Percentiles rank a stretch among this genome's conserved stretches.
Evolutionary conservation across 2,113 vertebrate species (phyloP).

Genomic region (Caracal caracal): DNA sequence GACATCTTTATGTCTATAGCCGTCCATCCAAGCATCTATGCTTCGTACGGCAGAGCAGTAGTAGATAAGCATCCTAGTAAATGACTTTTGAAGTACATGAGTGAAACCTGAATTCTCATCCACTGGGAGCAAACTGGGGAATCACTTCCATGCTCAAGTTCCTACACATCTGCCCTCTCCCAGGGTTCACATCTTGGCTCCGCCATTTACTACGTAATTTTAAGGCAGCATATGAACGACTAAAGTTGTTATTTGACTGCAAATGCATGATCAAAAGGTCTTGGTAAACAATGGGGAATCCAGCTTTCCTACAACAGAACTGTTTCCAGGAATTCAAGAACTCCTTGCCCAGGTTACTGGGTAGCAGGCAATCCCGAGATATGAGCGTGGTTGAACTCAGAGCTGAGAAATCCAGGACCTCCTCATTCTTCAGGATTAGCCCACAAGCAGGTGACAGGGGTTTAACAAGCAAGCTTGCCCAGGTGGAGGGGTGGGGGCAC

Average conservation of each 20-base stretch:
- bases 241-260: not conserved
- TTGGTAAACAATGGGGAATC: not conserved
- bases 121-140: not conserved
- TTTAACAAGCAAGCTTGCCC: not conserved
- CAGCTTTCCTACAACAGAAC: not conserved
- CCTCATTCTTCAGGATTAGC: not conserved
- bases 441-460: not conserved
- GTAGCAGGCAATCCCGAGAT: not conserved
- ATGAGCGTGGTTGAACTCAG: not conserved
- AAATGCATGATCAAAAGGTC: slow-evolving; percentile 22
- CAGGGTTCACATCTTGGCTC: not conserved
- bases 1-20: not conserved
- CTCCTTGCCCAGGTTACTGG: not conserved
- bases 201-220: not conserved
- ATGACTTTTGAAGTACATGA: not conserved
- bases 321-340: slow-evolving; percentile 17
- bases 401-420: not conserved
- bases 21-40: not conserved
- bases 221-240: not conserved
- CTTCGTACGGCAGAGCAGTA: not conserved
- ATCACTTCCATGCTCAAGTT: not conserved
- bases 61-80: not conserved
- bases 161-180: not conserved
- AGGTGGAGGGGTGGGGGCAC: not conserved
- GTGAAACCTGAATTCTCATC: not conserved